Conservation (phyloP, 2,113 vertebrate genomes). For the Meleagris gallopavo region DNA sequence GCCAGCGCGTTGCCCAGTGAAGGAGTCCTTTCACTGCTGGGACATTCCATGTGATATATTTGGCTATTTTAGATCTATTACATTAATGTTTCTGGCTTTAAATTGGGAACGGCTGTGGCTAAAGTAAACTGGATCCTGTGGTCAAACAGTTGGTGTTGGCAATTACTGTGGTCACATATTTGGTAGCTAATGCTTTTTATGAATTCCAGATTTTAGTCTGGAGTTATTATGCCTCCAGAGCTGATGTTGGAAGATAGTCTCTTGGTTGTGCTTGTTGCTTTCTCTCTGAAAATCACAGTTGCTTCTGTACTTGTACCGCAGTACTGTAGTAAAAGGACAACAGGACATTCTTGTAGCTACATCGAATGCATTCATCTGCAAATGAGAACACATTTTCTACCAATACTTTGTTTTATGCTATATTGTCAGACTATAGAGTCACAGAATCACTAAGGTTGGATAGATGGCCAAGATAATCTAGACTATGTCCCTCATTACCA, state of each 20-base stretch:
- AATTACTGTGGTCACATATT: constrained; percentile 58
- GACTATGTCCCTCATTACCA: no score
- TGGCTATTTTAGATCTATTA: constrained; percentile 1
- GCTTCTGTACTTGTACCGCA: neutral
- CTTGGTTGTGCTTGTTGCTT: neutral
- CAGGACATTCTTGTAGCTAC: neutral
- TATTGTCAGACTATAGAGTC: neutral
- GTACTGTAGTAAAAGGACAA: neutral
- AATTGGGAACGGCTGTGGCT: constrained; percentile 32
- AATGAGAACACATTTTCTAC: neutral
- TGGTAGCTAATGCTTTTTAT: constrained; percentile 62
- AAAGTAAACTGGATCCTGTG: constrained; percentile 23
- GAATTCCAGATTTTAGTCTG: constrained; percentile 57
- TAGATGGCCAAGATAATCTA: no score
- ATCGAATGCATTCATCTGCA: neutral
- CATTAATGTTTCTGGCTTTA: constrained; percentile 40
- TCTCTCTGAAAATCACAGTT: neutral
- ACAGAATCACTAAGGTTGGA: no score
- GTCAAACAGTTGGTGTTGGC: constrained; percentile 49
- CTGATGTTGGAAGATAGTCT: neutral
- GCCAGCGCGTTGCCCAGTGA: neutral
- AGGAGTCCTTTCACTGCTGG: neutral
- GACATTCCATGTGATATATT: neutral
- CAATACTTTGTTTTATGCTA: neutral
- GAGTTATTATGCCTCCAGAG: neutral